phyloP scores from a whole-genome alignment of 2,888 invertebrate genomes.

The Lasioglossum marginatum region DNA sequence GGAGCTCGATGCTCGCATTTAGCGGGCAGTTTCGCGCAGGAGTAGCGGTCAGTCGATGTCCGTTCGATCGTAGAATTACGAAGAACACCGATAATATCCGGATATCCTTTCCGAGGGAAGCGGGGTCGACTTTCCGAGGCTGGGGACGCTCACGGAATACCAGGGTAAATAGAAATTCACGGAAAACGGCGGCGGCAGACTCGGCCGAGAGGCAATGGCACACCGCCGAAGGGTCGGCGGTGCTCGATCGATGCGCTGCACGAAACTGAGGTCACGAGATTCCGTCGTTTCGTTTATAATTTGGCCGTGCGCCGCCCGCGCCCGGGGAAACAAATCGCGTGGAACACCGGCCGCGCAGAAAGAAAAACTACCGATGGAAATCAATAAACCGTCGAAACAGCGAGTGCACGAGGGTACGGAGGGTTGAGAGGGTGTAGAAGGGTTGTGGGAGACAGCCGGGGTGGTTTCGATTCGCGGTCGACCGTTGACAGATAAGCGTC shows the following conservation, averaged over 20 bases:
- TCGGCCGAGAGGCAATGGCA: conserved; percentile 1
- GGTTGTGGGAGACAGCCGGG: neutral
- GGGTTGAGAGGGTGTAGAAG: neutral
- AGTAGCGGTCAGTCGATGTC: conserved; percentile 4
- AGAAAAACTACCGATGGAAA: conserved; percentile 34
- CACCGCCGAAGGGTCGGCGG: conserved; percentile 51
- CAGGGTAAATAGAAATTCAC: conserved; percentile 30
- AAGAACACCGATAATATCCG: conserved; percentile 25
- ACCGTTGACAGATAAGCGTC: conserved; percentile 55
- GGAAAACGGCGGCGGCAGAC: conserved; percentile 15
- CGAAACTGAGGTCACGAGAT: conserved; percentile 69
- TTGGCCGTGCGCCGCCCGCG: conserved; percentile 52
- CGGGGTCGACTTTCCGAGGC: conserved; percentile 6
- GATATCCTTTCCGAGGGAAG: conserved; percentile 13
- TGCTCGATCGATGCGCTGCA: conserved; percentile 62
- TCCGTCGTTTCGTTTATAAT: conserved; percentile 71
- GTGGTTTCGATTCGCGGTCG: conserved; percentile 18
- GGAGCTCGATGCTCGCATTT: conserved; percentile 5
- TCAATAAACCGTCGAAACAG: conserved; percentile 34
- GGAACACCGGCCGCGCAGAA: conserved; percentile 17
- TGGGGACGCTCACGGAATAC: neutral
- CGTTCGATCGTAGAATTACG: conserved; percentile 16
- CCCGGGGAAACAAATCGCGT: conserved; percentile 65
- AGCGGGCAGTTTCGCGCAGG: neutral
- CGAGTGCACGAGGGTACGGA: neutral